Conservation (phyloP, 2,797 vertebrate genomes). For the Psittacula echo region DNA sequence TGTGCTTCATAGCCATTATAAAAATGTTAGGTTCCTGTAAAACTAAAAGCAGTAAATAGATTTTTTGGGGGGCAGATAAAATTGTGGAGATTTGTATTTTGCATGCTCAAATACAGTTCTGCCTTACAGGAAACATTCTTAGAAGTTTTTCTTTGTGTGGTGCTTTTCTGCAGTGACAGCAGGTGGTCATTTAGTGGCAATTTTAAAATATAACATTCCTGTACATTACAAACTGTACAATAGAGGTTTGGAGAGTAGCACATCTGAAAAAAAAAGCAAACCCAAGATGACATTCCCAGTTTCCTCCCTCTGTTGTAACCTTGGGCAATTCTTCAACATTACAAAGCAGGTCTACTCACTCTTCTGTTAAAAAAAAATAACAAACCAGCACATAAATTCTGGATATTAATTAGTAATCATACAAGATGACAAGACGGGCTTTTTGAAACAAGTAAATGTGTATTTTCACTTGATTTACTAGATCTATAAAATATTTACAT, state of each 20-base stretch:
- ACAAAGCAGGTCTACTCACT: neutral
- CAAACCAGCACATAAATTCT: neutral
- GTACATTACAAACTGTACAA: conserved; percentile 6
- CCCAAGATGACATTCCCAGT: neutral
- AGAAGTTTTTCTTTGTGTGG: neutral
- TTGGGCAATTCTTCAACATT: neutral
- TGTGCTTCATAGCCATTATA: neutral
- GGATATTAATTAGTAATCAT: neutral
- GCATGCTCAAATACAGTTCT: neutral
- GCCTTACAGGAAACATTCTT: conserved; percentile 7
- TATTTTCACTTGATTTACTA: conserved; percentile 1
- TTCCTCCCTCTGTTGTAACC: neutral
- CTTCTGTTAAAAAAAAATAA: fast-evolving
- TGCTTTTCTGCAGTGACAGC: conserved; percentile 31
- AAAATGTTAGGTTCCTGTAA: conserved; percentile 1
- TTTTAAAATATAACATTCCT: conserved; percentile 31
- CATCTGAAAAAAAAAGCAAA: neutral
- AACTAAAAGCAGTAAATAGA: conserved; percentile 10
- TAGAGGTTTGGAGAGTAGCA: neutral
- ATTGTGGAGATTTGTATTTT: neutral
- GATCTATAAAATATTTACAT: neutral
- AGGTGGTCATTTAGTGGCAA: neutral
- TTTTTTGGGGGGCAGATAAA: neutral
- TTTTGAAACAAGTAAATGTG: neutral
- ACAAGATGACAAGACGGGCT: fast-evolving